These are phyloP conservation scores for Trachelus troglodyta DNA, from an alignment of 2,888 invertebrate species.

Conservation along the genomic window DNA sequence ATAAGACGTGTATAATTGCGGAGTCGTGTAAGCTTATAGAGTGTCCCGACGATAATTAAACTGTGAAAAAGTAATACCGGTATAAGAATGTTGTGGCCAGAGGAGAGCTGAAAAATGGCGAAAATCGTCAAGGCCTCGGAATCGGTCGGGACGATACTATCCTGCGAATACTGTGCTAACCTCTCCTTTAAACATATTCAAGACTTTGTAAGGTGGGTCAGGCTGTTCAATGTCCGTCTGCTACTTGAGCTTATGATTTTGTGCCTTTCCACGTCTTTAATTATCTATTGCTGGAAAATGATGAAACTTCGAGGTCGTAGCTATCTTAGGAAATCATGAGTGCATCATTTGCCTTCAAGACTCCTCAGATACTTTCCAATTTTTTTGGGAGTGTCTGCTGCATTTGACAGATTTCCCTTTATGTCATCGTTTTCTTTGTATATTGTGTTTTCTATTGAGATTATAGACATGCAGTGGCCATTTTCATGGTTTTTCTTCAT, in stretches of 20 bases:
- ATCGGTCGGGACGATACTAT: conserved; percentile 42
- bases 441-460: neutral
- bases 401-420: neutral
- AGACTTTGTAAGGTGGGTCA: conserved; percentile 61
- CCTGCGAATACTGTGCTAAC: conserved; percentile 62
- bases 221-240: conserved; percentile 5
- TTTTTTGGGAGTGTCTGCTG: neutral
- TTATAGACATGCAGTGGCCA: neutral
- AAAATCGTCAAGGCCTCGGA: conserved; percentile 55
- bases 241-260: neutral
- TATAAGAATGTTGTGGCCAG: conserved; percentile 41
- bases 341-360: neutral
- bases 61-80: conserved; percentile 3
- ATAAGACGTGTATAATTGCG: conserved; percentile 1
- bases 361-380: neutral
- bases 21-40: neutral
- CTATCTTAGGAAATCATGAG: neutral
- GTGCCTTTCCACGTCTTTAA: neutral
- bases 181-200: conserved; percentile 61
- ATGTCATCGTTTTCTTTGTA: neutral
- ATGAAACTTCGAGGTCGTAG: neutral
- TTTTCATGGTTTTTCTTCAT: neutral
- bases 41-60: neutral
- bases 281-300: neutral
- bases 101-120: conserved; percentile 51